Percentiles rank a stretch among this genome's conserved stretches.
These are phyloP conservation scores for Ophthalmolycus amberensis DNA, from an alignment of 2,113 vertebrate genomes.

Conservation along the genomic window DNA sequence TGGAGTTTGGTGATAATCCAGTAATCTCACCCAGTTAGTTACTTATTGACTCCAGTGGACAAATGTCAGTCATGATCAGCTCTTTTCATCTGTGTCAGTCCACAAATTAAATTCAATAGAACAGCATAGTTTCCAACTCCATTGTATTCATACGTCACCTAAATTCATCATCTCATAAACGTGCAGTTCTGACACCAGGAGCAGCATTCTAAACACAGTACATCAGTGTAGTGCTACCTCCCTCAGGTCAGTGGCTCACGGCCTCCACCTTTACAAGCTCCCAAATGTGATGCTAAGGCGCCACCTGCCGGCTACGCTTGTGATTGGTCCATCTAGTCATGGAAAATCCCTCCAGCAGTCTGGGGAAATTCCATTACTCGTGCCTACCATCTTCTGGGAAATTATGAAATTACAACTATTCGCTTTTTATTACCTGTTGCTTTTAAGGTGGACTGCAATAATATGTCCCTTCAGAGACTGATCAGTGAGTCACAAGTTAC, in stretches of 20 bases:
- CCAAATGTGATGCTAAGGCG: conserved; percentile 32
- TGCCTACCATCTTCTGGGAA: conserved; percentile 66
- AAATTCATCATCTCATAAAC: not conserved
- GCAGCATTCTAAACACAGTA: not conserved
- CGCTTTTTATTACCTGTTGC: not conserved
- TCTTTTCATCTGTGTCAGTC: not conserved
- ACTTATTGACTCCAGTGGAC: not conserved
- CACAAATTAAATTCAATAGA: not conserved
- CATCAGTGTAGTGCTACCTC: not conserved
- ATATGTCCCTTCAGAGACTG: not conserved
- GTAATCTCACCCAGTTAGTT: not conserved
- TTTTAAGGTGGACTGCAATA: conserved; percentile 77
- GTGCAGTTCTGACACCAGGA: not conserved
- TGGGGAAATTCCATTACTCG: not conserved
- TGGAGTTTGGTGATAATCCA: not conserved
- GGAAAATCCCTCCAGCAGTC: not conserved
- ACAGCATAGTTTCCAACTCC: not conserved
- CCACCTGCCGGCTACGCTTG: conserved; percentile 34
- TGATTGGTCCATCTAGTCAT: accelerated
- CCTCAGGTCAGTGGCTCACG: not conserved
- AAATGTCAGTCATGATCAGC: not conserved
- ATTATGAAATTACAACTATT: not conserved
- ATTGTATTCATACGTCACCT: not conserved
- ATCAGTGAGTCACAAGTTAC: not conserved
- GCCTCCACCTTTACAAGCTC: accelerated